Evolutionary conservation across 2,888 invertebrate species (phyloP).

Genomic region (Drosophila lutescens): DNA sequence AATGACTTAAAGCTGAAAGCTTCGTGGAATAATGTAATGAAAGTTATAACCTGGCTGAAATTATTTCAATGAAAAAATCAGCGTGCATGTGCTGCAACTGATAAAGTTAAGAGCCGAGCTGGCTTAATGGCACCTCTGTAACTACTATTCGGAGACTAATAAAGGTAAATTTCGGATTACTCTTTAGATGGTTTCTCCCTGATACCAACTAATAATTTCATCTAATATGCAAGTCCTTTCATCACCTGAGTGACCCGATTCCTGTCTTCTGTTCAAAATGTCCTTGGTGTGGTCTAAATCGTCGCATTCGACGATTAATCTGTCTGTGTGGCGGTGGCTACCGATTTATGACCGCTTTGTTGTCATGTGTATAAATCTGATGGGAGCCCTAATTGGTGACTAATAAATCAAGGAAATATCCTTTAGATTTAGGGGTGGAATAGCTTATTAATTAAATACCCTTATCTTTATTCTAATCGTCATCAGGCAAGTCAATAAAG

Average conservation of each 20-base stretch:
- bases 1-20: slow-evolving; percentile 14
- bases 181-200: neutral
- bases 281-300: neutral
- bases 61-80: neutral
- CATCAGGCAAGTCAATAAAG: no score
- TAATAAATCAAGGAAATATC: neutral
- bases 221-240: neutral
- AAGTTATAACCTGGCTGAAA: neutral
- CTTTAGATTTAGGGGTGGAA: neutral
- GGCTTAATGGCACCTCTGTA: neutral
- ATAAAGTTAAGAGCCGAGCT: neutral
- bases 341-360: slow-evolving; percentile 2
- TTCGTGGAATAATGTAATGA: neutral
- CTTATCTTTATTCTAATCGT: no score
- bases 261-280: neutral
- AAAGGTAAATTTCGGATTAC: neutral
- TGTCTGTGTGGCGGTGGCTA: neutral
- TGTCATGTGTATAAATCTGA: neutral
- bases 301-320: neutral
- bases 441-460: no score
- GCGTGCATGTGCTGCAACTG: slow-evolving; percentile 16
- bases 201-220: neutral
- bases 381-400: neutral
- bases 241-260: neutral
- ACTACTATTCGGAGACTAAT: neutral